phyloP scores from a whole-genome alignment of 2,888 invertebrate species.

The Drosophila quasianomalipes region DNA sequence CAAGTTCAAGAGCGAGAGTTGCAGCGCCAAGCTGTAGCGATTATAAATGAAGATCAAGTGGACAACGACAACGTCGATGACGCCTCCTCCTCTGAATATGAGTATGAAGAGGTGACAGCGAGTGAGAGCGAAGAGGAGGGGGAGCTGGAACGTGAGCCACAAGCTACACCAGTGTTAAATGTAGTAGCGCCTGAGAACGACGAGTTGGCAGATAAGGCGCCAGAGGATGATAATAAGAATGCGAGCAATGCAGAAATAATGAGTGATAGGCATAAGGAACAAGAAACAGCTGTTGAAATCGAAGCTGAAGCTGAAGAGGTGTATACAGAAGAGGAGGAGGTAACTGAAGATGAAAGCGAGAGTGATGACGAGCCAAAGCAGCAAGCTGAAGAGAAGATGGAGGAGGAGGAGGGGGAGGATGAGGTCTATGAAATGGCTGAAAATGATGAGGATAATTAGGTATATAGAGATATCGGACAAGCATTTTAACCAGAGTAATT shows the following conservation, averaged over 20 bases:
- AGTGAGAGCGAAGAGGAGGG: slow-evolving; percentile 57
- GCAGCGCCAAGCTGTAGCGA: not conserved
- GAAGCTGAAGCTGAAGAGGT: slow-evolving; percentile 32
- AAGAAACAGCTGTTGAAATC: not conserved
- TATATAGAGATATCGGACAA: not conserved
- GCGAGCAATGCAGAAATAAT: slow-evolving; percentile 30
- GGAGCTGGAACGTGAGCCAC: not conserved
- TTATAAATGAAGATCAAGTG: not conserved
- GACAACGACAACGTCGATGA: slow-evolving; percentile 18
- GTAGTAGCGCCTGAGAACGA: slow-evolving; percentile 56
- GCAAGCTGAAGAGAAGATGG: slow-evolving; percentile 8
- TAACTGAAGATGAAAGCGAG: slow-evolving; percentile 31
- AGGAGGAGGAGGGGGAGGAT: slow-evolving; percentile 42
- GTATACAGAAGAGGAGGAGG: slow-evolving; percentile 55
- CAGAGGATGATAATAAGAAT: slow-evolving; percentile 30
- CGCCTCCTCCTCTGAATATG: slow-evolving; percentile 56
- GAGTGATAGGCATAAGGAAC: slow-evolving; percentile 32
- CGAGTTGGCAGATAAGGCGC: slow-evolving; percentile 40
- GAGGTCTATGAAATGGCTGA: slow-evolving; percentile 45
- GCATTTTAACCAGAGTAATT: not conserved
- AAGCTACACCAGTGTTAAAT: slow-evolving; percentile 58
- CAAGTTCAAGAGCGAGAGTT: slow-evolving; percentile 15
- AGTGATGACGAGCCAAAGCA: slow-evolving; percentile 13
- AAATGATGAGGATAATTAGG: slow-evolving; percentile 23
- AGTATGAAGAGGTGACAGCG: slow-evolving; percentile 63